Conservation (phyloP, 2,888 invertebrate species). For the Eupithecia pulchellata region DNA sequence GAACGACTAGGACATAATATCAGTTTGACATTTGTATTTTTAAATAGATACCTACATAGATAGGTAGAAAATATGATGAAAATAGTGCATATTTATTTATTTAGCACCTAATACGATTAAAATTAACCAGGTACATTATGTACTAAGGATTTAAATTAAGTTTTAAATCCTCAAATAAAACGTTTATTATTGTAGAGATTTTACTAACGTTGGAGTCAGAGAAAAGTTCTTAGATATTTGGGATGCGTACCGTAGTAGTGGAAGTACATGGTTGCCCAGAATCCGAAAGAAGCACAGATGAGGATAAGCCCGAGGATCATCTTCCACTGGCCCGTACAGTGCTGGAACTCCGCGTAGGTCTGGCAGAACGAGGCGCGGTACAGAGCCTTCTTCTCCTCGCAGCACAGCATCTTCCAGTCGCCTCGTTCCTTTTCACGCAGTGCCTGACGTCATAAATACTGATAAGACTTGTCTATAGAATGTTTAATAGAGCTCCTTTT, state of each 20-base stretch:
- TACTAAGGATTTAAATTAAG: too few species aligned
- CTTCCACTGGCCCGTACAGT: constrained; percentile 95
- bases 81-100: too few species aligned
- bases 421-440: constrained; percentile 96
- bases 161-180: too few species aligned
- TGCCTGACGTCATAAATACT: constrained; percentile 74
- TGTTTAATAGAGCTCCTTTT: background rate
- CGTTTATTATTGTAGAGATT: too few species aligned
- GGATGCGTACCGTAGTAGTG: constrained; percentile 82
- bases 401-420: constrained; percentile 95
- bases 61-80: too few species aligned
- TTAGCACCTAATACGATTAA: too few species aligned
- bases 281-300: constrained; percentile 81
- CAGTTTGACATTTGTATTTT: too few species aligned
- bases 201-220: too few species aligned
- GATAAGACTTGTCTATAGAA: background rate
- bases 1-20: too few species aligned
- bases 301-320: constrained; percentile 85
- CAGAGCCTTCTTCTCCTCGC: constrained; percentile 97
- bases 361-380: constrained; percentile 97
- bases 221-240: too few species aligned
- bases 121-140: too few species aligned
- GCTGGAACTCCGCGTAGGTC: constrained; percentile 95
- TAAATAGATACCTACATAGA: too few species aligned
- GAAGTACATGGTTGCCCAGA: constrained; percentile 85